Evolutionary conservation across 2,888 invertebrate species (phyloP).

Genomic region (Tenthredo distinguenda): DNA sequence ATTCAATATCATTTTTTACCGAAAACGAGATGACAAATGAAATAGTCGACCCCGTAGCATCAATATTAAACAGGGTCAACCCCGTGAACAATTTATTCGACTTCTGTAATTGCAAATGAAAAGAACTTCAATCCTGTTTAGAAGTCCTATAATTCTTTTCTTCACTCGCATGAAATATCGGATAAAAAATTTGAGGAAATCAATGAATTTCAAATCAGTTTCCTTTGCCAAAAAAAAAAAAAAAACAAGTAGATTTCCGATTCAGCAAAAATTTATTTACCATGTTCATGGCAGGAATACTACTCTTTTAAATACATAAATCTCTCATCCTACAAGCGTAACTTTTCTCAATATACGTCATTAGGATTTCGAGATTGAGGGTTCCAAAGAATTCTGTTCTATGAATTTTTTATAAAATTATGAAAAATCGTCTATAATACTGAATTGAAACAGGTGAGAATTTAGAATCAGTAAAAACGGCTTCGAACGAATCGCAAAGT

Average conservation of each 20-base stretch:
- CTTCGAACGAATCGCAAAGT: background rate
- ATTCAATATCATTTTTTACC: background rate
- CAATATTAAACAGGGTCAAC: constrained; percentile 8
- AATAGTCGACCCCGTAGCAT: background rate
- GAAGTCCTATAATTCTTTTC: background rate
- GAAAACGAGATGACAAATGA: background rate
- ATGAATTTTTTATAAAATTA: background rate
- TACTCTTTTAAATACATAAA: background rate
- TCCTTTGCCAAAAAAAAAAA: background rate
- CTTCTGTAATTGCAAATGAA: background rate
- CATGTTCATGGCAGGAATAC: background rate
- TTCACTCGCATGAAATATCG: background rate
- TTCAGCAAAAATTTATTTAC: background rate
- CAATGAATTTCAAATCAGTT: background rate
- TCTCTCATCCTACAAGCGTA: background rate
- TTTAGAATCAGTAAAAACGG: background rate
- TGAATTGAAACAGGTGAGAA: background rate
- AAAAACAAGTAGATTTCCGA: background rate
- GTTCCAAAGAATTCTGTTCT: background rate
- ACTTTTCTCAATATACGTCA: background rate
- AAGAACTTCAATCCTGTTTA: background rate
- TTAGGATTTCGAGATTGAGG: background rate
- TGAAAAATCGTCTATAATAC: background rate
- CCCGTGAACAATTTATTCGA: background rate
- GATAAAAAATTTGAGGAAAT: background rate